phyloP scores from a whole-genome alignment of 1,140 invertebrate genomes.

The Aphelinus certus region DNA sequence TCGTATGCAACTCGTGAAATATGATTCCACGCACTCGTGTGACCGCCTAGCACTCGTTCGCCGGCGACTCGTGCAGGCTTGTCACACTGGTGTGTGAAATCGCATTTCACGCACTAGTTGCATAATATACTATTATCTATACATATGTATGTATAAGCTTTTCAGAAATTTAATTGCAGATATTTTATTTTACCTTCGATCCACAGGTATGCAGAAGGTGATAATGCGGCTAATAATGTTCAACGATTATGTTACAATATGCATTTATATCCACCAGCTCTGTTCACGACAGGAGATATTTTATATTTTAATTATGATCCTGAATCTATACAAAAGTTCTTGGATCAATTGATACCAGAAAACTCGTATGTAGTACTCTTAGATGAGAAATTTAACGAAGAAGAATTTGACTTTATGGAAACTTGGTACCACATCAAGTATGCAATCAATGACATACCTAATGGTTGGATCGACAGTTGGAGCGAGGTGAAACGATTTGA shows the following conservation, averaged over 20 bases:
- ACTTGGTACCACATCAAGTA: slow-evolving; percentile 78
- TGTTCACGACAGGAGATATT: slow-evolving; percentile 81
- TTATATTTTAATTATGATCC: slow-evolving; percentile 84
- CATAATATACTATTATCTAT: too few relatives aligned
- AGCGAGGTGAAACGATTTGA: slow-evolving; percentile 64
- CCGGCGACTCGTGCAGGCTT: too few relatives aligned
- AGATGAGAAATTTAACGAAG: slow-evolving; percentile 69
- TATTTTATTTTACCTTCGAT: too few relatives aligned
- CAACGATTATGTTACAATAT: slow-evolving; percentile 80
- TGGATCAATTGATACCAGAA: slow-evolving; percentile 74
- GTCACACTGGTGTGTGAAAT: too few relatives aligned
- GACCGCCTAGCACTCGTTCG: too few relatives aligned
- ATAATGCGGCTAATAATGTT: slow-evolving; percentile 77
- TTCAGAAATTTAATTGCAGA: too few relatives aligned
- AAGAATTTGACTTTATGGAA: slow-evolving; percentile 60
- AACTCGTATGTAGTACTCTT: slow-evolving; percentile 81
- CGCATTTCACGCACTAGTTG: too few relatives aligned
- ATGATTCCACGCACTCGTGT: too few relatives aligned
- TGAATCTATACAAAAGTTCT: slow-evolving; percentile 72
- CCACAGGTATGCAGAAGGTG: slow-evolving; percentile 72
- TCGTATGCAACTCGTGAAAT: too few relatives aligned
- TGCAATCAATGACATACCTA: slow-evolving; percentile 68
- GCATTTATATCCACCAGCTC: slow-evolving; percentile 79
- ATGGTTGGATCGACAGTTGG: slow-evolving; percentile 70
- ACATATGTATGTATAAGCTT: too few relatives aligned